phyloP scores from a whole-genome alignment of 2,797 vertebrate genomes.

The Mormyrus hasselquistii region DNA sequence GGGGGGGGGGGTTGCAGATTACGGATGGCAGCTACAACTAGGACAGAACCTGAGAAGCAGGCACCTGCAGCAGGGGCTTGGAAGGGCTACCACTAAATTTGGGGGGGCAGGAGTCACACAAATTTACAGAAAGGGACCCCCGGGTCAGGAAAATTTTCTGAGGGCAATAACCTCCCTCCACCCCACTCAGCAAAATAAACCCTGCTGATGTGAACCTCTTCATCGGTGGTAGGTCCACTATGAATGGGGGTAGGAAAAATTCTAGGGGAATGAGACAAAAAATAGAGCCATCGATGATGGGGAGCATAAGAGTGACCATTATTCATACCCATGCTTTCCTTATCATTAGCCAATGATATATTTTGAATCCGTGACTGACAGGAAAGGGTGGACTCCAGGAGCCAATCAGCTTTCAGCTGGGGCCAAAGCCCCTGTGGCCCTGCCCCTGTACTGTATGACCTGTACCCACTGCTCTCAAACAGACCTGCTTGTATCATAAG shows the following conservation, averaged over 20 bases:
- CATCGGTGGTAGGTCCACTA: neutral
- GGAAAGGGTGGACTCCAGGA: neutral
- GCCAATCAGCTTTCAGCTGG: neutral
- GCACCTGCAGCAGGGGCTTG: neutral
- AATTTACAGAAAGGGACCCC: neutral
- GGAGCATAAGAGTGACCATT: neutral
- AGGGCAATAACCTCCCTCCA: neutral
- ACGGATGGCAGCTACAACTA: neutral
- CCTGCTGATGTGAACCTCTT: neutral
- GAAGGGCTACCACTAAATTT: neutral
- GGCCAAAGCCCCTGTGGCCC: neutral
- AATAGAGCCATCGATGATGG: neutral
- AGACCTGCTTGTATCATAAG: neutral
- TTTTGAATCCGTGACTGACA: neutral
- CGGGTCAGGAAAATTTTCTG: neutral
- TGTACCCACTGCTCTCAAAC: neutral
- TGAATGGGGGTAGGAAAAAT: neutral
- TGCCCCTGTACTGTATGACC: neutral
- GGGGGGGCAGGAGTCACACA: neutral
- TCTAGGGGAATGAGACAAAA: neutral
- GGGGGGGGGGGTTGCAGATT: neutral
- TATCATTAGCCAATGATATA: neutral
- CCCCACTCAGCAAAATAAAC: neutral
- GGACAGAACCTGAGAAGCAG: neutral
- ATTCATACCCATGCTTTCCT: neutral